Base-by-base conservation (phyloP, 1,140 invertebrate genomes). In the Cydia splendana region DNA sequence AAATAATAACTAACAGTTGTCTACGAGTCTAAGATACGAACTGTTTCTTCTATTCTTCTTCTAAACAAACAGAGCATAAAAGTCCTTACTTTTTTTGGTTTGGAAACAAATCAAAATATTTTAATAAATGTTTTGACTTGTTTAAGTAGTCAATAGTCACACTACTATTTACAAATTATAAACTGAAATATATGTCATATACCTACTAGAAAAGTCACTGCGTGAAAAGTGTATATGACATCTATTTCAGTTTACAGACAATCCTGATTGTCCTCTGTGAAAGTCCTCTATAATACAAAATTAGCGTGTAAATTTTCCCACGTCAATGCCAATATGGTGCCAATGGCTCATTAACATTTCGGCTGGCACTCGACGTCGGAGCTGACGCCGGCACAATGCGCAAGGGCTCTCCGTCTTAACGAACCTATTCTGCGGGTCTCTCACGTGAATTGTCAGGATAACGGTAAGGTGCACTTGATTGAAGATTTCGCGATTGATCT, bases 401-500 rank as follows among this genome's bases (percentile, higher is more conserved):
- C 78, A 80, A 91, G 91, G 76, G 88, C 88, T 80, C 88, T 92
- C 75, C 75, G 83, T 87, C 89, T 88, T 92, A 92, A 92, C 91
- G 91, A 92, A 89, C 78, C 86, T 84, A 92, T 92, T 92, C 88
- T 91, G 86, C 88, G 81, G 85, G 84, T 88, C 90, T 92, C 91
- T 89, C 89, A 91, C 84, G 88, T 89, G 87, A 90, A 88, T 84
- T 85, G 86, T 89, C 74, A 77, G 67, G 67, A 71, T 71, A 71
- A 53, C 74, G 74, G 67, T 18, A 71, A 34, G 67, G 30, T 71
- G 34, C 67, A 38, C 67, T 71, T 71, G 67, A 71, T 69, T 69
- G 65, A 38, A 71, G 67, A 71, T 38, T 71, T 71, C 9, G 67
- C 67, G 67, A 71, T 71, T 71, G 67, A 71, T 71, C 67, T 71